Base-by-base conservation (phyloP, 2,113 vertebrate species). In the Rhadina sibilatrix region DNA sequence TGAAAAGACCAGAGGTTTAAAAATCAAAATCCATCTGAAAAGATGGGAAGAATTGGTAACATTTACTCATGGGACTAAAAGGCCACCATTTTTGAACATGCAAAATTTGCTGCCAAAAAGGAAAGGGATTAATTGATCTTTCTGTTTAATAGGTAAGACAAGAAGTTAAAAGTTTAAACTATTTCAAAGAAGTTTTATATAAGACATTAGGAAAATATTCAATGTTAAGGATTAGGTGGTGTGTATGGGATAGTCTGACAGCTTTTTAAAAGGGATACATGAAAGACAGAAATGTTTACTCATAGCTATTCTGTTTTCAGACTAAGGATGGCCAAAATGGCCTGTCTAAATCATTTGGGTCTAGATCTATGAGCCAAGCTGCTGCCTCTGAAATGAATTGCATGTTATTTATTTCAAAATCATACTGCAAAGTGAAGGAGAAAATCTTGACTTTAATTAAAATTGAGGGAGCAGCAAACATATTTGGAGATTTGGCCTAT, bases 401-500 rank as follows among this genome's bases (percentile, higher is more conserved):
- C 1, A 2, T 37, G 5, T 2, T 52, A 37, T 80, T 79, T 66
- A 81, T 90, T 93, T 86, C 68, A 56, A 92, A 91, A 84, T 20
- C 2, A 0, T 57, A 49, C 24, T 46, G 49, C 56, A 84, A 79
- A 27, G 22, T 57, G 60, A 65, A 90, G 75, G 25, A 40, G 35
- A 63, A 86, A 96, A 95, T 20, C 42, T n/a, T 70, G 54, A 71
- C 52, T 90, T 91, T 78, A 86, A 93, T 90, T 95, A 84, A 90
- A 92, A 82, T 60, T 46, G 33, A 0, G 0, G 19, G 23, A 69
- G 50, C 21, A 81, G 31, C 38, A 69, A 90, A 90, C 20, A 10
- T 64, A 65, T 63, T 64, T 86, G 35, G 35, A 74, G 19, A 70
- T 80, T 42, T 80, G 71, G 76, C 42, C 7, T 78, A 22, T 30